Conservation (phyloP, 2,797 vertebrate species). For the Neosilurus hyrtlii region DNA sequence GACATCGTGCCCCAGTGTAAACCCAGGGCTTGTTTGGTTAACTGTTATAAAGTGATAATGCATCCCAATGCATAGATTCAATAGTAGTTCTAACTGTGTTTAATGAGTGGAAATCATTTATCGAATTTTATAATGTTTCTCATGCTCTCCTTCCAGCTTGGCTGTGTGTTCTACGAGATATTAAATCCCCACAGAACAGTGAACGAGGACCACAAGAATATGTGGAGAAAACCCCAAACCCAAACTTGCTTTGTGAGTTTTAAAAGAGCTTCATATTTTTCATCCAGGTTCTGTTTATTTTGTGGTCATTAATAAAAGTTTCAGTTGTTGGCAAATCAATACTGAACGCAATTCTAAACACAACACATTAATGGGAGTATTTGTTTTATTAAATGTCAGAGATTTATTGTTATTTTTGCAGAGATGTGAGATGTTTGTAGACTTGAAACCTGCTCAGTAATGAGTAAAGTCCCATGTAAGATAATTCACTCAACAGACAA, state of each 20-base stretch:
- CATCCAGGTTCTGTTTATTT: background rate
- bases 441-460: no score
- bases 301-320: no score
- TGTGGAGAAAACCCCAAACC: slow-evolving; percentile 95
- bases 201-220: slow-evolving; percentile 96
- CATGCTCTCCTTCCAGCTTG: slow-evolving; percentile 76
- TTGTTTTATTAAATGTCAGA: no score
- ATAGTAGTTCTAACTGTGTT: background rate
- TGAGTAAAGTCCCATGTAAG: no score
- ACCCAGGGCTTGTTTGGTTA: no score
- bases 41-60: background rate
- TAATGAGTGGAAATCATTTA: background rate
- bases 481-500: no score
- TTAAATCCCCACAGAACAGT: slow-evolving; percentile 84
- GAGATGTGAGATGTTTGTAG: no score
- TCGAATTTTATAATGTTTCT: background rate
- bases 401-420: no score
- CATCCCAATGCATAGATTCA: background rate
- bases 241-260: slow-evolving; percentile 89
- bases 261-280: background rate
- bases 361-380: no score
- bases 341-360: no score
- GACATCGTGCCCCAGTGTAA: no score
- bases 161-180: slow-evolving; percentile 94
- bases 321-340: no score